These are phyloP conservation scores for Desmodus rotundus DNA, from an alignment of 2,113 vertebrate genomes.

Conservation along the genomic window DNA sequence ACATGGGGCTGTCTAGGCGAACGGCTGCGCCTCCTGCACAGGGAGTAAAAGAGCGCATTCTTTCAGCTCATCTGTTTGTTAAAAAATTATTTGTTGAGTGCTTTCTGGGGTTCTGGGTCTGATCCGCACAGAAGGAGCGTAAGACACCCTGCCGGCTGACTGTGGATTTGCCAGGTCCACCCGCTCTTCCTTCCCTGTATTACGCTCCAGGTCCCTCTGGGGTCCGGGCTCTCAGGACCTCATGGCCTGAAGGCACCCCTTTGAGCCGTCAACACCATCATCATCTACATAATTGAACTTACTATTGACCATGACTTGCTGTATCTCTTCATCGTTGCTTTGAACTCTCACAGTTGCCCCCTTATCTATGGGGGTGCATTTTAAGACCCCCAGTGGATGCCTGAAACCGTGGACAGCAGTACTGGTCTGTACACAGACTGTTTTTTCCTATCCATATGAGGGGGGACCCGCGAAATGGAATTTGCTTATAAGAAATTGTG, in stretches of 20 bases:
- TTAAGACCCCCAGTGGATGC: background rate
- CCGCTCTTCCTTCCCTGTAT: background rate
- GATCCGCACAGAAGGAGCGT: background rate
- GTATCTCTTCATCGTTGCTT: background rate
- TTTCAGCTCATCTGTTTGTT: background rate
- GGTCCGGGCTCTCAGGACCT: background rate
- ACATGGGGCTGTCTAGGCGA: background rate
- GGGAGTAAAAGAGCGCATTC: background rate
- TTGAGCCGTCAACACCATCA: background rate
- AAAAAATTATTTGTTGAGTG: background rate
- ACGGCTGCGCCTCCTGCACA: background rate
- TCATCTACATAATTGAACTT: background rate
- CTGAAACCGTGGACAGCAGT: background rate
- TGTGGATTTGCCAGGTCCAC: too few relatives aligned
- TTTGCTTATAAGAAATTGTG: too few relatives aligned
- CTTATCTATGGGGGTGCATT: background rate
- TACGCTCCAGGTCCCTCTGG: background rate
- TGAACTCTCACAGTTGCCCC: background rate
- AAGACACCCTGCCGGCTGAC: accelerated
- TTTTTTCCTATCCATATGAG: too few relatives aligned
- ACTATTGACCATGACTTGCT: background rate
- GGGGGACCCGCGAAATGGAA: too few relatives aligned
- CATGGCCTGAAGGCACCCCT: accelerated
- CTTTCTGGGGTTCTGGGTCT: background rate
- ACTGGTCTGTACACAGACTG: background rate